Conservation (phyloP, 1,140 invertebrate genomes). For the Conus ventricosus region DNA sequence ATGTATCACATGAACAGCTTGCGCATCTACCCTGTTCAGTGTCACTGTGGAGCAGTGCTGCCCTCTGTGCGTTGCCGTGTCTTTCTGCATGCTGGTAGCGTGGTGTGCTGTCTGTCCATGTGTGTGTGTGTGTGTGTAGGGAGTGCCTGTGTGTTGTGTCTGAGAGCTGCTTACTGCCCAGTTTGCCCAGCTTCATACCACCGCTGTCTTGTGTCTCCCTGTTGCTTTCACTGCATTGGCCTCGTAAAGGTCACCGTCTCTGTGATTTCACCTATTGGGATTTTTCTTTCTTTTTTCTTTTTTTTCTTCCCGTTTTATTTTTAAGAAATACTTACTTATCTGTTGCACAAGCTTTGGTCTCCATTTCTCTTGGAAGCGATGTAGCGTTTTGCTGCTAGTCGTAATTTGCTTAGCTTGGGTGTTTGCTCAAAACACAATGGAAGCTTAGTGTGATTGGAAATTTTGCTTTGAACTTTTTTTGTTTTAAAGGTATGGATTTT, state of each 20-base stretch:
- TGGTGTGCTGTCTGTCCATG: background rate
- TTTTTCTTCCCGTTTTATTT: background rate
- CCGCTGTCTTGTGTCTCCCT: background rate
- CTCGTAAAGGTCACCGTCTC: no score
- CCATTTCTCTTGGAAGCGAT: no score
- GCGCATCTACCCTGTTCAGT: background rate
- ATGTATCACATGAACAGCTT: no score
- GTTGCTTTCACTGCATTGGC: no score
- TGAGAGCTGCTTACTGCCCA: slow-evolving; percentile 37
- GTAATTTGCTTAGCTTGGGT: no score
- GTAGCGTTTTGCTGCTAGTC: no score
- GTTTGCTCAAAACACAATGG: background rate
- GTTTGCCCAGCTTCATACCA: slow-evolving; percentile 16
- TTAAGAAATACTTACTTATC: no score
- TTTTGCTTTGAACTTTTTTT: background rate
- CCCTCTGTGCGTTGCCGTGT: background rate
- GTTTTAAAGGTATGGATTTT: background rate
- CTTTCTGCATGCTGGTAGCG: background rate
- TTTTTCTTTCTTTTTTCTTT: no score
- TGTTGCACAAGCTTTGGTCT: no score
- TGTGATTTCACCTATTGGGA: no score
- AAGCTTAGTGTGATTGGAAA: background rate
- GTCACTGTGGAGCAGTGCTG: background rate
- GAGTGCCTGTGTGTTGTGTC: background rate
- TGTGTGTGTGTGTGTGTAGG: background rate